phyloP scores from a whole-genome alignment of 2,113 vertebrate species.

The Dromas ardeola region DNA sequence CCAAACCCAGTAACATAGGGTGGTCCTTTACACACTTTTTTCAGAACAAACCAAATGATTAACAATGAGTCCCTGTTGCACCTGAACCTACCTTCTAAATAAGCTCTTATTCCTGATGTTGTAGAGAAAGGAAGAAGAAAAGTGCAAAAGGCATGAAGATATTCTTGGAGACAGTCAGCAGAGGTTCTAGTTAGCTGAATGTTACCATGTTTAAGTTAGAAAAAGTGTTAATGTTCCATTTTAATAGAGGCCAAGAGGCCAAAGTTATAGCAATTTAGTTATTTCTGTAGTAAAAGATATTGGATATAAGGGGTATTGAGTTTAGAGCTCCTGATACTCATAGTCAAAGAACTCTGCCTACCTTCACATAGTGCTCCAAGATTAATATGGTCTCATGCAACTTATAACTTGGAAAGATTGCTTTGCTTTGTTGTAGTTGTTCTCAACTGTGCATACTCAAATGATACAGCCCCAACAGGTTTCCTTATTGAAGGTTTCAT shows the following conservation, averaged over 20 bases:
- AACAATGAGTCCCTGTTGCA: not conserved
- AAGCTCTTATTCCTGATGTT: slow-evolving; percentile 43
- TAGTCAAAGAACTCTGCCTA: slow-evolving; percentile 56
- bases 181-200: slow-evolving; percentile 39
- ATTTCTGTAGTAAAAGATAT: slow-evolving; percentile 15
- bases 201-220: slow-evolving; percentile 9
- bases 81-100: slow-evolving; percentile 64
- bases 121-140: slow-evolving; percentile 14
- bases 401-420: slow-evolving; percentile 16
- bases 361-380: slow-evolving; percentile 35
- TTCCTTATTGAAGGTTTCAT: slow-evolving; percentile 6
- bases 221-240: slow-evolving; percentile 42
- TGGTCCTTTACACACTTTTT: slow-evolving; percentile 83
- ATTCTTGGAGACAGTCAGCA: slow-evolving; percentile 55
- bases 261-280: slow-evolving; percentile 3
- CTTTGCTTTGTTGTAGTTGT: slow-evolving; percentile 36
- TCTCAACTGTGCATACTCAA: not conserved
- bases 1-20: slow-evolving; percentile 70
- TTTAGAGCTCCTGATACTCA: slow-evolving; percentile 23
- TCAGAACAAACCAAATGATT: slow-evolving; percentile 81
- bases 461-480: not conserved
- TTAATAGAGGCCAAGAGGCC: not conserved
- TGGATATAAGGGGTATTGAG: not conserved
- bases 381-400: not conserved
- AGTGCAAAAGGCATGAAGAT: not conserved